Evolutionary conservation across 2,797 vertebrate genomes (phyloP).

Genomic region (Sciurus carolinensis): DNA sequence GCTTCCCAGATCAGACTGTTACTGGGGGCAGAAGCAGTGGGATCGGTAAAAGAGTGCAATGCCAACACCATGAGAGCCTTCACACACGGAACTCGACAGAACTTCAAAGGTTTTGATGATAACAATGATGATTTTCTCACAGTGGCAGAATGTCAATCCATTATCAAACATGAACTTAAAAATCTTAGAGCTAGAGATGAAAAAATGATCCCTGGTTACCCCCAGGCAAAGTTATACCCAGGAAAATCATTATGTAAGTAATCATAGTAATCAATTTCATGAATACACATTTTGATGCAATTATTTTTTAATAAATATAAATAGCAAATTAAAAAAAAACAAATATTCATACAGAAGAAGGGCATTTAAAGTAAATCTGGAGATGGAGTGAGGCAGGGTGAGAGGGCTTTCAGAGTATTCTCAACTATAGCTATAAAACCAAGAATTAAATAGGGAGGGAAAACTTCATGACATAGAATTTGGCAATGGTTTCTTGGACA

Average conservation of each 20-base stretch:
- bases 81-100: constrained; percentile 92
- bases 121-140: constrained; percentile 96
- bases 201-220: constrained; percentile 95
- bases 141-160: constrained; percentile 96
- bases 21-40: constrained; percentile 94
- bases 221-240: constrained; percentile 95
- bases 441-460: neutral
- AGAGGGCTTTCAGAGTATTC: neutral
- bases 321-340: neutral
- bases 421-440: neutral
- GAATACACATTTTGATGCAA: neutral
- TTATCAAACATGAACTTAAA: constrained; percentile 98
- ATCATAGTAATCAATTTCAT: neutral
- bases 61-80: constrained; percentile 96
- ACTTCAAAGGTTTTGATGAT: constrained; percentile 94
- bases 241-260: constrained; percentile 95
- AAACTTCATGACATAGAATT: neutral
- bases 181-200: constrained; percentile 96
- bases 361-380: neutral
- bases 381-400: neutral
- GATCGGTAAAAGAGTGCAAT: constrained; percentile 95
- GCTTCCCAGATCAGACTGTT: constrained; percentile 92
- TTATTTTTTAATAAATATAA: neutral
- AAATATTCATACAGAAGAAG: neutral
- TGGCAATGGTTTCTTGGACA: neutral